A percentile compares a stretch with the other conserved stretches of the same genome.
phyloP scores from a whole-genome alignment of 2,888 invertebrate genomes.

The Ditula angustiorana region DNA sequence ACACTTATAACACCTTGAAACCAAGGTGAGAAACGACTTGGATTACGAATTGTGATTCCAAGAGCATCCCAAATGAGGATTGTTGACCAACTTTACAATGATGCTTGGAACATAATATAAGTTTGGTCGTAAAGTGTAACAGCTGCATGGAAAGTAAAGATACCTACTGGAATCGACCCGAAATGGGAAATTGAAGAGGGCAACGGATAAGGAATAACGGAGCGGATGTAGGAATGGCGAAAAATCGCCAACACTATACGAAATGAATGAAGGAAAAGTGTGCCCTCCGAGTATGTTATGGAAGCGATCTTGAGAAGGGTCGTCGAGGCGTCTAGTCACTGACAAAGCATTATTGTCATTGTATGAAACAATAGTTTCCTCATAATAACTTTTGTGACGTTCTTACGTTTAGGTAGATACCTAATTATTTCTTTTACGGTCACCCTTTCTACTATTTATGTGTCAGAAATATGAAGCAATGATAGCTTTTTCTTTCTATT shows the following conservation, averaged over 20 bases:
- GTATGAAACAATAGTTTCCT: slow-evolving; percentile 55
- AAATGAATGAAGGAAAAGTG: slow-evolving; percentile 59
- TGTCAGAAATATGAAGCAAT: slow-evolving; percentile 2
- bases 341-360: slow-evolving; percentile 63
- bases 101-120: slow-evolving; percentile 74
- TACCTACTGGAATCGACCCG: slow-evolving; percentile 62
- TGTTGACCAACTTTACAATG: slow-evolving; percentile 69
- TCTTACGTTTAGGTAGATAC: slow-evolving; percentile 12
- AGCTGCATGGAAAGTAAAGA: slow-evolving; percentile 76
- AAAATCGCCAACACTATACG: slow-evolving; percentile 57
- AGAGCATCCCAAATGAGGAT: slow-evolving; percentile 39
- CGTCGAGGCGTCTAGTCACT: slow-evolving; percentile 52
- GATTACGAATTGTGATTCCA: slow-evolving; percentile 18
- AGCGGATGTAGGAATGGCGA: slow-evolving; percentile 57
- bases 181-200: slow-evolving; percentile 68
- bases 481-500: not conserved
- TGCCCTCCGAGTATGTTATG: slow-evolving; percentile 47
- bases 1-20: not conserved
- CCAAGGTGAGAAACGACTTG: slow-evolving; percentile 26
- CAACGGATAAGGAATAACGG: slow-evolving; percentile 59
- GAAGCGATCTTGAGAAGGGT: slow-evolving; percentile 60
- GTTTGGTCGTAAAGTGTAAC: slow-evolving; percentile 78
- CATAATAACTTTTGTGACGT: slow-evolving; percentile 42
- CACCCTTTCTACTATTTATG: slow-evolving; percentile 7
- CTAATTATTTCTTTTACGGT: slow-evolving; percentile 20